Percentiles rank a stretch among this genome's conserved stretches.
Evolutionary conservation across 2,113 vertebrate genomes (phyloP).

Genomic region (Phylloscopus trochilus): DNA sequence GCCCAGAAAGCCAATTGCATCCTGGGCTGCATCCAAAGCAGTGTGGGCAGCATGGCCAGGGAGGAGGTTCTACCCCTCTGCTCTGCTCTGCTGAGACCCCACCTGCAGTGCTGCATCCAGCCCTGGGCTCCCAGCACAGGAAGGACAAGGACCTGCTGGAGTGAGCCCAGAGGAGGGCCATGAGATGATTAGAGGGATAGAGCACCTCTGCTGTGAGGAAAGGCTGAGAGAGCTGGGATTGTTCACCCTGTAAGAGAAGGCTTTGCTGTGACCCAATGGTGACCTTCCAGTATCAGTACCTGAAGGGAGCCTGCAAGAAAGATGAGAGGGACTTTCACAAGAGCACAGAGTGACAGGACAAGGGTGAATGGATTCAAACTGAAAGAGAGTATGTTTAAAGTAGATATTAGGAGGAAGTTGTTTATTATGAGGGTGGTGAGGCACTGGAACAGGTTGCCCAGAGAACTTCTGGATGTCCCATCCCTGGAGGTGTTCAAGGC

Average conservation of each 20-base stretch:
- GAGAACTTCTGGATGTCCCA: background rate
- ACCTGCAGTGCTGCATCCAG: background rate
- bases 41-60: accelerated
- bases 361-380: background rate
- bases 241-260: background rate
- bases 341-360: background rate
- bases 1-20: accelerated
- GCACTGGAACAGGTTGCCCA: background rate
- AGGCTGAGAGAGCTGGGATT: background rate
- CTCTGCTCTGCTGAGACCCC: background rate
- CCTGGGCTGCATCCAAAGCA: background rate
- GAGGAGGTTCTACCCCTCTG: background rate
- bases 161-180: background rate
- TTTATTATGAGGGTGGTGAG: background rate
- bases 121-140: background rate
- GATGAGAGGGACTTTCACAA: background rate
- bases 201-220: background rate
- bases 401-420: background rate
- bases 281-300: background rate
- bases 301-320: background rate
- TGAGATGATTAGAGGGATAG: background rate
- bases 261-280: background rate
- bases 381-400: background rate
- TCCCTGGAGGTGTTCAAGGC: background rate
- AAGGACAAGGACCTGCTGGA: background rate